Evolutionary conservation across 2,888 invertebrate genomes (phyloP).

Genomic region (Deilephila porcellus): DNA sequence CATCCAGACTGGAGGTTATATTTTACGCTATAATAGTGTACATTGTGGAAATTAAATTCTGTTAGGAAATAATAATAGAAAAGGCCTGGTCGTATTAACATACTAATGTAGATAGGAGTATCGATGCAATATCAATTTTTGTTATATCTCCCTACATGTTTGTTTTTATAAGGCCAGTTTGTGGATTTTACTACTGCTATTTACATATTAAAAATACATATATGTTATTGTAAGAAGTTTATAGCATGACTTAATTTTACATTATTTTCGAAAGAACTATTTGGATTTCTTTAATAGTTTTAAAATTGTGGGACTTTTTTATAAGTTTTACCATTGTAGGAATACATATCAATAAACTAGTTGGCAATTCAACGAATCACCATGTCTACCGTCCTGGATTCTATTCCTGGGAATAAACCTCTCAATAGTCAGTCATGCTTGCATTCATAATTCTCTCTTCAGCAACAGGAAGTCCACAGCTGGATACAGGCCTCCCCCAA

Average conservation of each 20-base stretch:
- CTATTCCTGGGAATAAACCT: too few species aligned
- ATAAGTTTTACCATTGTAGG: too few species aligned
- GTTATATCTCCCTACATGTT: constrained; percentile 6
- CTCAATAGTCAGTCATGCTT: too few species aligned
- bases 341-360: too few species aligned
- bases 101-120: not conserved
- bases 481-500: too few species aligned
- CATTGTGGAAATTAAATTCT: constrained; percentile 23
- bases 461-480: too few species aligned
- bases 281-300: not conserved
- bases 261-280: constrained; percentile 2
- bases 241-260: constrained; percentile 21
- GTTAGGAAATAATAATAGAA: constrained; percentile 16
- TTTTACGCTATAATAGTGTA: not conserved
- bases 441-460: too few species aligned
- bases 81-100: constrained; percentile 13
- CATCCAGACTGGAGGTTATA: not conserved
- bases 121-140: constrained; percentile 12
- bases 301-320: too few species aligned
- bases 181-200: constrained; percentile 22
- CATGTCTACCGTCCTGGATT: too few species aligned
- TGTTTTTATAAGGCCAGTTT: constrained; percentile 29
- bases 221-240: constrained; percentile 18
- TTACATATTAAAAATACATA: constrained; percentile 22
- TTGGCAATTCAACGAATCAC: too few species aligned